Conservation (phyloP, 2,888 invertebrate genomes). For the Meandrusa payeni region DNA sequence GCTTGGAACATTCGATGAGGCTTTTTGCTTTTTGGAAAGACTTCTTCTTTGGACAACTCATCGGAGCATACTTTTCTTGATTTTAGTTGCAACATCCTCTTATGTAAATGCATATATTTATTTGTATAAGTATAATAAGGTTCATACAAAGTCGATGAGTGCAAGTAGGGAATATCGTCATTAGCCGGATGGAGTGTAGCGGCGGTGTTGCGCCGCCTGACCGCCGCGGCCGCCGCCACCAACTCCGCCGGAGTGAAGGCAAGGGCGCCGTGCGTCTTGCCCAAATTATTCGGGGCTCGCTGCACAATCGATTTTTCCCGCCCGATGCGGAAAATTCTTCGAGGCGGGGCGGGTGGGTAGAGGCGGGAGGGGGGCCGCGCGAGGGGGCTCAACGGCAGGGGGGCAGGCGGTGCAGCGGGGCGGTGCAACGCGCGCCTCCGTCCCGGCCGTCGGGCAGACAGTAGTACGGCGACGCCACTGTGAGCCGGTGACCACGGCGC, state of each 20-base stretch:
- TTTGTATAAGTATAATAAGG: no score
- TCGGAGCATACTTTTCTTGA: no score
- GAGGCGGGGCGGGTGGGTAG: constrained; percentile 70
- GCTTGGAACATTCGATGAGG: no score
- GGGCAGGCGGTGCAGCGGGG: constrained; percentile 78
- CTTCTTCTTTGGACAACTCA: no score
- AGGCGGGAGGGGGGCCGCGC: constrained; percentile 51
- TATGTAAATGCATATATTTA: no score
- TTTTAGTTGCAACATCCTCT: no score
- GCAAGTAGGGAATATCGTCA: no score
- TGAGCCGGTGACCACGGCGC: constrained; percentile 78
- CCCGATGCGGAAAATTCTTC: constrained; percentile 80
- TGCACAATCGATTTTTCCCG: constrained; percentile 81
- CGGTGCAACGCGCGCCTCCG: constrained; percentile 77
- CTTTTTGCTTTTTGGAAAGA: no score
- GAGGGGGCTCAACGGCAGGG: constrained; percentile 58
- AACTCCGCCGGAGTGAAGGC: constrained; percentile 50
- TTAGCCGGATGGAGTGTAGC: constrained; percentile 35
- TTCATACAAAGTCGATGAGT: no score
- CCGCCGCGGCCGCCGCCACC: constrained; percentile 44
- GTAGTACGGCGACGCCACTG: constrained; percentile 80
- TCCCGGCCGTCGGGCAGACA: constrained; percentile 72
- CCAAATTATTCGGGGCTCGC: constrained; percentile 80
- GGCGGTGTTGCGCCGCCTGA: constrained; percentile 51
- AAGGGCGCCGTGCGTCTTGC: constrained; percentile 81